These are phyloP conservation scores for Arvicanthis niloticus DNA, from an alignment of 2,113 vertebrate species.

Conservation along the genomic window DNA sequence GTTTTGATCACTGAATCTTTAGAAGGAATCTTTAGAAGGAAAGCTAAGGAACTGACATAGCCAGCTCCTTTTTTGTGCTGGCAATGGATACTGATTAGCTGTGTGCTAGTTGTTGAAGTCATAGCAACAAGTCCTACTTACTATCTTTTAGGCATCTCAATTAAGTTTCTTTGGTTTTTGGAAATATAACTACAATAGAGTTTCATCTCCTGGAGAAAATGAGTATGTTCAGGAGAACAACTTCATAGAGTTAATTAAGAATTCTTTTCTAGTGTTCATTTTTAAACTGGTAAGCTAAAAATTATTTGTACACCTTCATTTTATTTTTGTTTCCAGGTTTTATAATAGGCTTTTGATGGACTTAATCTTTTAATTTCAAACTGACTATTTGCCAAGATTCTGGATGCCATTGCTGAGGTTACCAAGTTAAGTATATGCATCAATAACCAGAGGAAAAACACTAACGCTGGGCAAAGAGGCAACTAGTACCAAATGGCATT, in stretches of 20 bases:
- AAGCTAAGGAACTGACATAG: conserved; percentile 44
- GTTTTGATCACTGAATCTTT: conserved; percentile 71
- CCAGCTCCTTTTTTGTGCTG: conserved; percentile 53
- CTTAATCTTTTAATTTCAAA: conserved; percentile 76
- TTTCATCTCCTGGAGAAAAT: conserved; percentile 41
- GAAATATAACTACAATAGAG: conserved; percentile 24
- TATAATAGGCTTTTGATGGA: conserved; percentile 56
- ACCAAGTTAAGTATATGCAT: conserved; percentile 35
- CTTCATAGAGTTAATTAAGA: conserved; percentile 57
- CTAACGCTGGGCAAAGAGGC: background rate
- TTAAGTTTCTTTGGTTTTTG: conserved; percentile 65
- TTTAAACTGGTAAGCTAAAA: conserved; percentile 50
- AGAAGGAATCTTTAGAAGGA: conserved; percentile 32
- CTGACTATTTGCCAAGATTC: conserved; percentile 51
- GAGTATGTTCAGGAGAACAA: background rate
- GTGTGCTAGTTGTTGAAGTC: conserved; percentile 52
- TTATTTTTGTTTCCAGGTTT: conserved; percentile 42
- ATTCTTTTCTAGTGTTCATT: conserved; percentile 60
- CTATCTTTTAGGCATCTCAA: conserved; percentile 49
- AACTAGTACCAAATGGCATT: background rate
- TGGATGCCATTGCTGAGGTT: conserved; percentile 50
- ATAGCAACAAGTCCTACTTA: conserved; percentile 65
- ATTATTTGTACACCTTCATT: conserved; percentile 51
- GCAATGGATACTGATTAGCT: conserved; percentile 41
- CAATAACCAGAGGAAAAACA: background rate